A percentile compares a stretch with the other conserved stretches of the same genome.
Conservation (phyloP, 2,797 vertebrate species). For the Mus spretus region DNA sequence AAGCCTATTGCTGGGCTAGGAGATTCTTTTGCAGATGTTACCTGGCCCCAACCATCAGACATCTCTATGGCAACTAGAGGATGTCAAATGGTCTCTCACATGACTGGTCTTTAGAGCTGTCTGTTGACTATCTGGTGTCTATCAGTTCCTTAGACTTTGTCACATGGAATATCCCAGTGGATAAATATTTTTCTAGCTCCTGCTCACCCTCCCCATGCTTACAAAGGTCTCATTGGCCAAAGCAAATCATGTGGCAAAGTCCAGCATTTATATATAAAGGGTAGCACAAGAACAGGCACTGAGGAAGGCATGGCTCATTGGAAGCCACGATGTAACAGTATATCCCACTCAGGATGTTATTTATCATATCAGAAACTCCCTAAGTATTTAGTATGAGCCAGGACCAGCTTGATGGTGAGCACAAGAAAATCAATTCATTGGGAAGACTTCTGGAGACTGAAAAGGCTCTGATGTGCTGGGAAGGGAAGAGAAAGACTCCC, state of each 20-base stretch:
- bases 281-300: background rate
- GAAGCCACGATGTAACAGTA: background rate
- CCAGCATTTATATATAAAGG: background rate
- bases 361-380: background rate
- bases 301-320: background rate
- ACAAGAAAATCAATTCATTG: background rate
- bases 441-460: constrained; percentile 24
- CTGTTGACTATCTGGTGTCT: background rate
- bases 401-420: background rate
- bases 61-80: background rate
- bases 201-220: background rate
- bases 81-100: background rate
- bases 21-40: background rate
- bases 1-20: background rate
- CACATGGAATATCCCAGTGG: background rate
- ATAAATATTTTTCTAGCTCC: background rate
- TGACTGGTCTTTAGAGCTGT: background rate
- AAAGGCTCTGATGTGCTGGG: background rate
- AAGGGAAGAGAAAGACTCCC: background rate
- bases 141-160: background rate
- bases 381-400: background rate
- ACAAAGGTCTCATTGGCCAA: background rate
- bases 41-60: background rate
- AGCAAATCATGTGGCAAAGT: background rate
- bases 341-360: background rate